A percentile compares a stretch with the other conserved stretches of the same genome.
phyloP scores from a whole-genome alignment of 2,797 vertebrate genomes.

The Hapalemur alaotrensis region DNA sequence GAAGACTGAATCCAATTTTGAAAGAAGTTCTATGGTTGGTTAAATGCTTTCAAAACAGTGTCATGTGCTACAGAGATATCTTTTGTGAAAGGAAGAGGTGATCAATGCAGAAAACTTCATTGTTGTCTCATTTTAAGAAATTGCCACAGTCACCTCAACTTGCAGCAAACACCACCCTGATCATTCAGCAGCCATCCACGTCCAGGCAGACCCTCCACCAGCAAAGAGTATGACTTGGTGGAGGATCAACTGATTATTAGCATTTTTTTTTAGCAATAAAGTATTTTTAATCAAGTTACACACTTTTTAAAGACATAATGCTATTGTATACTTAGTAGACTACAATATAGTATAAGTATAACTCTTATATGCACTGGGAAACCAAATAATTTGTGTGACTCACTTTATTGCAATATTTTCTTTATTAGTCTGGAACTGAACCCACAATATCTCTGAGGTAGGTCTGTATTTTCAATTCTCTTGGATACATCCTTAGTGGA shows the following conservation, averaged over 20 bases:
- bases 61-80: neutral
- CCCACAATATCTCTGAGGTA: neutral
- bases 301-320: neutral
- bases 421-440: neutral
- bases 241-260: neutral
- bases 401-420: neutral
- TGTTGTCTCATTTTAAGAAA: neutral
- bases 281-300: neutral
- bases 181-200: neutral
- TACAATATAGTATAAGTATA: neutral
- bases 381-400: neutral
- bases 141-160: neutral
- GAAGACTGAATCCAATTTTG: neutral
- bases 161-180: neutral
- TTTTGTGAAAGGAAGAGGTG: neutral
- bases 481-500: neutral
- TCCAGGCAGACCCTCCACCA: neutral
- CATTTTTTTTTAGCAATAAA: neutral
- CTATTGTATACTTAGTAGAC: neutral
- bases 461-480: neutral
- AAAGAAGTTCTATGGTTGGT: neutral
- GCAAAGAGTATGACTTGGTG: neutral
- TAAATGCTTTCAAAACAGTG: neutral
- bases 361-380: neutral
- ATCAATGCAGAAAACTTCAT: neutral